Evolutionary conservation across 2,888 invertebrate species (phyloP).

Genomic region (Ophion costatus): DNA sequence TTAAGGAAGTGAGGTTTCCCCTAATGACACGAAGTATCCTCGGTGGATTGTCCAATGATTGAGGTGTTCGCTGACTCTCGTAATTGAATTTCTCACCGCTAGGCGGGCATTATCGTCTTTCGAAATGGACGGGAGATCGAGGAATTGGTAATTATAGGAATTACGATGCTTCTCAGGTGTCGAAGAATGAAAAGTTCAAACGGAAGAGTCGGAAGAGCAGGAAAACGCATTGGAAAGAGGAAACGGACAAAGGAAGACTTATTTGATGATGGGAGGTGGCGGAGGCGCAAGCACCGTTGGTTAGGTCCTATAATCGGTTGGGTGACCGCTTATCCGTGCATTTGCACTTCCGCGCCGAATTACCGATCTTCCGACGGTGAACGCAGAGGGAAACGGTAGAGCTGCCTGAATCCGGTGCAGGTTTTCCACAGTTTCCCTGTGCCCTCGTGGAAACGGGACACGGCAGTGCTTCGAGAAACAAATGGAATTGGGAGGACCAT

Average conservation of each 20-base stretch:
- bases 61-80: conserved; percentile 16
- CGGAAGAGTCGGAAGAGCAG: conserved; percentile 11
- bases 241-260: not conserved
- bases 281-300: not conserved
- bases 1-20: conserved; percentile 18
- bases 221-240: conserved; percentile 16
- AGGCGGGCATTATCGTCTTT: not conserved
- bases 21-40: conserved; percentile 26
- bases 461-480: too few species aligned
- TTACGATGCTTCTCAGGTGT: conserved; percentile 31
- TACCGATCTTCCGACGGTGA: too few species aligned
- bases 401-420: too few species aligned
- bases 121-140: conserved; percentile 42
- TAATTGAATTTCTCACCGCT: conserved; percentile 54
- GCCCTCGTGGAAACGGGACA: too few species aligned
- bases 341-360: too few species aligned
- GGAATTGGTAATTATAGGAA: conserved; percentile 51
- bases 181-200: conserved; percentile 38
- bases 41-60: conserved; percentile 34
- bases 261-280: not conserved
- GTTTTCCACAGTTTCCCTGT: too few species aligned
- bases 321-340: not conserved
- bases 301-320: not conserved
- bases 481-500: too few species aligned
- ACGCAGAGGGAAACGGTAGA: too few species aligned